phyloP scores from a whole-genome alignment of 53 echinoderm and acorn worm genomes.

The Actinopyga echinites region DNA sequence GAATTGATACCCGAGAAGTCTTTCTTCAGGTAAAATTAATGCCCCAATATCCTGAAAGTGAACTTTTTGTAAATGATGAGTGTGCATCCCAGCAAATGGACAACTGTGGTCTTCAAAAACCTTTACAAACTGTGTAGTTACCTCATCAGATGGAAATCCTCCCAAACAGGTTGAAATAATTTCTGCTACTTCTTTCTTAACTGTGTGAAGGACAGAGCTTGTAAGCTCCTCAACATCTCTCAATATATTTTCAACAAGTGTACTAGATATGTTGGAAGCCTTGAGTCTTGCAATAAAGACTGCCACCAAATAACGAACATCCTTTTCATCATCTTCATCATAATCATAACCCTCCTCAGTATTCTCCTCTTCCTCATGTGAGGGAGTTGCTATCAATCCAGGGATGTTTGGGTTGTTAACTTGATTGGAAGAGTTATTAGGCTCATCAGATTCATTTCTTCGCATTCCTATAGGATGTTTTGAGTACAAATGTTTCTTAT shows the following conservation, averaged over 20 bases:
- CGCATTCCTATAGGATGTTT: too few relatives aligned
- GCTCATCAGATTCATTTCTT: too few relatives aligned
- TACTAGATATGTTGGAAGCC: background rate
- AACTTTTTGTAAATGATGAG: conserved; percentile 10
- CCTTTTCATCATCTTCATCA: background rate
- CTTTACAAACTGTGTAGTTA: background rate
- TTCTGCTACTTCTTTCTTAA: too few relatives aligned
- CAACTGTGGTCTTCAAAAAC: background rate
- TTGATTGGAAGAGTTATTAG: too few relatives aligned
- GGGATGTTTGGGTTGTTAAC: too few relatives aligned
- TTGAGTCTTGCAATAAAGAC: background rate
- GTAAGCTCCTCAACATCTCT: background rate
- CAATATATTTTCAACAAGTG: conserved; percentile 29
- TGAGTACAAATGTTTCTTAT: too few relatives aligned
- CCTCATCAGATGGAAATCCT: too few relatives aligned
- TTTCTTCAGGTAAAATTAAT: conserved; percentile 10
- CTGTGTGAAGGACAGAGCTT: background rate
- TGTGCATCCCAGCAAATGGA: conserved; percentile 6
- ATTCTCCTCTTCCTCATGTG: too few relatives aligned
- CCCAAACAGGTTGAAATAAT: too few relatives aligned
- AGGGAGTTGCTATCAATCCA: too few relatives aligned
- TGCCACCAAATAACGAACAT: background rate
- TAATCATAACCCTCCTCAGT: too few relatives aligned
- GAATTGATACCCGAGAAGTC: conserved; percentile 11
- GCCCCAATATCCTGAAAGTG: conserved; percentile 20